Evolutionary conservation across 2,888 invertebrate species (phyloP).

Genomic region (Drosophila phalerata): DNA sequence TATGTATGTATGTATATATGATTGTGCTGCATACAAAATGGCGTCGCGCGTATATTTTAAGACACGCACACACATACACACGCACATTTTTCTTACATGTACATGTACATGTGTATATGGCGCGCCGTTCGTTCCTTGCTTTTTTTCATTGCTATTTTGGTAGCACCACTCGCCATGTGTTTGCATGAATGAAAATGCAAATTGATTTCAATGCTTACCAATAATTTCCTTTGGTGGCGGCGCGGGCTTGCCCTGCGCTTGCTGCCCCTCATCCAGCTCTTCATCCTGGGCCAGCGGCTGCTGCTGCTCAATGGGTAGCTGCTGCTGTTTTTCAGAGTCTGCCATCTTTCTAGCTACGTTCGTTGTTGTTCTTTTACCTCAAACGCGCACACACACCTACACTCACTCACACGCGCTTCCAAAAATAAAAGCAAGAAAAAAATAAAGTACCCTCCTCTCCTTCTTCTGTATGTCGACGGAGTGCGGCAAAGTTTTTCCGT

Average conservation of each 20-base stretch:
- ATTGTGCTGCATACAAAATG: conserved; percentile 77
- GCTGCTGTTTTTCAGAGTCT: conserved; percentile 92
- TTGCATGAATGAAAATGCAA: conserved; percentile 66
- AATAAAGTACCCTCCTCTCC: conserved; percentile 51
- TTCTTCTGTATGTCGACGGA: conserved; percentile 42
- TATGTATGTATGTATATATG: conserved; percentile 58
- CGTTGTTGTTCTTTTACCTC: conserved; percentile 56
- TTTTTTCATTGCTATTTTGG: conserved; percentile 71
- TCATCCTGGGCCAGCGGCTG: conserved; percentile 85
- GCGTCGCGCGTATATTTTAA: conserved; percentile 83
- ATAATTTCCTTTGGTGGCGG: conserved; percentile 92
- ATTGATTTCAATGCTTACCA: conserved; percentile 87
- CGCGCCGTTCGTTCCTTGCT: conserved; percentile 20
- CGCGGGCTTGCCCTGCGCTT: conserved; percentile 82
- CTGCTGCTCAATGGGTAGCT: conserved; percentile 86
- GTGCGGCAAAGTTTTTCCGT: conserved; percentile 50
- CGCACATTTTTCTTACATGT: conserved; percentile 57
- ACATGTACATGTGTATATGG: conserved; percentile 20
- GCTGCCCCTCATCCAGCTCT: conserved; percentile 78
- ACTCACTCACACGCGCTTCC: conserved; percentile 50
- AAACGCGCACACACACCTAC: conserved; percentile 54
- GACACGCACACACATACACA: conserved; percentile 60
- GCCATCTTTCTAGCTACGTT: conserved; percentile 88
- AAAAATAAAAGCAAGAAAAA: conserved; percentile 69
- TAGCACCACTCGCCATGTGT: conserved; percentile 59